Evolutionary conservation across 2,888 invertebrate genomes (phyloP).

Genomic region (Torymus auratus): DNA sequence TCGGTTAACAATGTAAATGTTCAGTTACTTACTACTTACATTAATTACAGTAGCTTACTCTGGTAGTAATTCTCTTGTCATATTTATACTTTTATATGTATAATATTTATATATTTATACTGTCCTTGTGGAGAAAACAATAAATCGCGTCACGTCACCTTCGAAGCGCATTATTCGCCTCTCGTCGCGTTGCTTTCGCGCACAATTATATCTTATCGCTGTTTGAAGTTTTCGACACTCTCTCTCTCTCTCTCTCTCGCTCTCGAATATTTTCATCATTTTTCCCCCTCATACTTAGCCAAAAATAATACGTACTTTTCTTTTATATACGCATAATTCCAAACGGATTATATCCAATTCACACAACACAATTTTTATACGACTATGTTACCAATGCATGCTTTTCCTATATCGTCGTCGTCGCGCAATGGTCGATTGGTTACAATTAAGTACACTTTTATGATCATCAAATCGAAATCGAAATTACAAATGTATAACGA

Average conservation of each 20-base stretch:
- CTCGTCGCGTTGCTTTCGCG: not conserved
- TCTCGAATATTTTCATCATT: slow-evolving; percentile 6
- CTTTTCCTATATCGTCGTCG: no score
- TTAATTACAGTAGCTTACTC: slow-evolving; percentile 67
- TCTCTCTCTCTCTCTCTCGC: slow-evolving; percentile 3
- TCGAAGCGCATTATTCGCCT: not conserved
- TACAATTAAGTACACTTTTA: no score
- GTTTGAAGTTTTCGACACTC: slow-evolving; percentile 22
- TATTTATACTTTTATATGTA: slow-evolving; percentile 60
- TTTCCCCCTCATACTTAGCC: not conserved
- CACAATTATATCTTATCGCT: not conserved
- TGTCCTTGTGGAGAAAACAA: slow-evolving; percentile 56
- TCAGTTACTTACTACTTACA: slow-evolving; percentile 67
- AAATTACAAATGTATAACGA: not conserved
- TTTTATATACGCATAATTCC: no score
- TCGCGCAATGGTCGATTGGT: no score
- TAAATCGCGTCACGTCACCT: slow-evolving; percentile 26
- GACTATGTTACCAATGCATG: no score
- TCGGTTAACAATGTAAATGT: slow-evolving; percentile 69
- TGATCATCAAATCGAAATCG: no score
- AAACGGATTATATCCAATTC: no score
- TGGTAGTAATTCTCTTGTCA: slow-evolving; percentile 56
- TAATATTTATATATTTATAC: slow-evolving; percentile 60
- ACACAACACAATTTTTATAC: no score
- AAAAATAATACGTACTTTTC: not conserved